Percentiles rank a stretch among this genome's conserved stretches.
phyloP scores from a whole-genome alignment of 2,797 vertebrate genomes.

The Neoniphon sammara region DNA sequence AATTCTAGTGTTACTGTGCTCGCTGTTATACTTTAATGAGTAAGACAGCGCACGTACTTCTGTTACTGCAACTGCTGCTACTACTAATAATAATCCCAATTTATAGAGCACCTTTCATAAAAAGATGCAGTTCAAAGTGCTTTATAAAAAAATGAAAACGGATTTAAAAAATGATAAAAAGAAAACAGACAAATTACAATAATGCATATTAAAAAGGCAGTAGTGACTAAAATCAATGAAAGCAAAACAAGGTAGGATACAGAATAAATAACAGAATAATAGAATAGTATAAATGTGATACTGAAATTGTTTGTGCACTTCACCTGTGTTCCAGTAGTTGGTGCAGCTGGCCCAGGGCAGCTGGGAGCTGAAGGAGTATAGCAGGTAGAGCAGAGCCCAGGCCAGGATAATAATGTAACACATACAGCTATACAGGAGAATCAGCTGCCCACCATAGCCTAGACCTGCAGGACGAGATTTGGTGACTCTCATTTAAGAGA shows the following conservation, averaged over 20 bases:
- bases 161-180: too few relatives aligned
- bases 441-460: conserved; percentile 78
- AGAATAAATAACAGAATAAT: too few relatives aligned
- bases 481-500: background rate
- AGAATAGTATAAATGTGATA: background rate
- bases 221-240: too few relatives aligned
- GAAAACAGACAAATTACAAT: too few relatives aligned
- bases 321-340: conserved; percentile 83
- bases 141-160: too few relatives aligned
- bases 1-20: background rate
- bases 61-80: too few relatives aligned
- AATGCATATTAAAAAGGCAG: too few relatives aligned
- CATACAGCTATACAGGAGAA: conserved; percentile 76
- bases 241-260: too few relatives aligned
- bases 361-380: conserved; percentile 79
- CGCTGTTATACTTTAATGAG: background rate
- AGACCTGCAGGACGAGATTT: conserved; percentile 69
- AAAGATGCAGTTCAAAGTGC: too few relatives aligned
- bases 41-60: background rate
- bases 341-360: conserved; percentile 81
- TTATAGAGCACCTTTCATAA: too few relatives aligned
- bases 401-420: conserved; percentile 81
- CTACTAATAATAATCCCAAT: too few relatives aligned
- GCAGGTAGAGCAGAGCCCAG: conserved; percentile 82
- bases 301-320: background rate